Evolutionary conservation across 1,140 invertebrate species (phyloP).

Genomic region (Stegodyphus mimosarum): DNA sequence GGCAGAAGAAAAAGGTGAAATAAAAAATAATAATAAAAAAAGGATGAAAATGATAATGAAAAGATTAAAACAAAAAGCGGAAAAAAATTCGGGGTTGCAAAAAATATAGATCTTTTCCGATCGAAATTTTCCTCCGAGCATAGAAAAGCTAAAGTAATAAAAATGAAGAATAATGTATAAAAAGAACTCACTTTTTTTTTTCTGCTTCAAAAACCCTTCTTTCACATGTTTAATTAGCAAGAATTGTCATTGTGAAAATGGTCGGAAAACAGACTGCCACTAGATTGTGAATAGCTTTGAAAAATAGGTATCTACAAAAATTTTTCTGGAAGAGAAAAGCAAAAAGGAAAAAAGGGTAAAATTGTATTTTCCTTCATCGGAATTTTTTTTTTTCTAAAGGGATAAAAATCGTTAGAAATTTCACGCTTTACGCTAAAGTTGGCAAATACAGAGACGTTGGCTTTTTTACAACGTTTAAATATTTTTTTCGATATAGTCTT

Average conservation of each 20-base stretch:
- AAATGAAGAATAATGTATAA: neutral
- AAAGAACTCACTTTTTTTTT: slow-evolving; percentile 23
- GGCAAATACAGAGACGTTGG: slow-evolving; percentile 40
- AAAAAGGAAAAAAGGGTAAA: slow-evolving; percentile 35
- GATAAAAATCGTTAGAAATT: slow-evolving; percentile 57
- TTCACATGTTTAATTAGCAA: slow-evolving; percentile 57
- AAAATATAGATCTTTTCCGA: neutral
- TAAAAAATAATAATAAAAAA: slow-evolving; percentile 24
- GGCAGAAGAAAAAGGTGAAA: slow-evolving; percentile 19
- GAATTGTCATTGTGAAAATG: slow-evolving; percentile 61
- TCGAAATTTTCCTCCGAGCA: slow-evolving; percentile 19
- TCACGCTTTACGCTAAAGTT: slow-evolving; percentile 52
- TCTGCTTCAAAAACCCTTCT: neutral
- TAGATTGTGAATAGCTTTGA: slow-evolving; percentile 49
- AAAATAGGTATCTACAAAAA: slow-evolving; percentile 53
- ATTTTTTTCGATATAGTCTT: slow-evolving; percentile 47
- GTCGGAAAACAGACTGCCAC: slow-evolving; percentile 57
- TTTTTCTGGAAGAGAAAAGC: slow-evolving; percentile 35
- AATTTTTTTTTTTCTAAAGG: slow-evolving; percentile 14
- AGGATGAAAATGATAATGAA: slow-evolving; percentile 54
- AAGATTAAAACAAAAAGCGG: slow-evolving; percentile 2
- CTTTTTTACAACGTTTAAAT: slow-evolving; percentile 12
- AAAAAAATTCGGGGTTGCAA: neutral
- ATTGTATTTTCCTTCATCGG: slow-evolving; percentile 21
- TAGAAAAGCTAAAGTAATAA: slow-evolving; percentile 23